phyloP scores from a whole-genome alignment of 2,797 vertebrate genomes.

The Rhabdomys pumilio region DNA sequence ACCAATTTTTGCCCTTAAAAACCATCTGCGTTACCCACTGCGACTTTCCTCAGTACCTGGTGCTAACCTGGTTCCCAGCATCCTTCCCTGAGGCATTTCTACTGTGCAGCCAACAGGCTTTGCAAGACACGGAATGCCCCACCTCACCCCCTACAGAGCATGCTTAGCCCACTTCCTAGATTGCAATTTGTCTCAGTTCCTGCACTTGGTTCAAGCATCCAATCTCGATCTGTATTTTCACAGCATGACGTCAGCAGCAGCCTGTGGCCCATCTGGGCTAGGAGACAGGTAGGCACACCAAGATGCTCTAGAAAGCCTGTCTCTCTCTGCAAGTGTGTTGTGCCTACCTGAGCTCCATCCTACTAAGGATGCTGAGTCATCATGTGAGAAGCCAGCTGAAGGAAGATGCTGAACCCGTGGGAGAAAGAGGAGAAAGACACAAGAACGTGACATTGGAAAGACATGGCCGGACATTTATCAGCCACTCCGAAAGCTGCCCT shows the following conservation, averaged over 20 bases:
- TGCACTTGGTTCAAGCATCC: neutral
- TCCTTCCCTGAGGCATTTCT: neutral
- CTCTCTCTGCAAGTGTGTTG: neutral
- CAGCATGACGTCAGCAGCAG: neutral
- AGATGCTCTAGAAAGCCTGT: neutral
- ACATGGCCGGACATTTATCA: accelerated
- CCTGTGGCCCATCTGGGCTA: neutral
- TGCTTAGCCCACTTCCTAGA: neutral
- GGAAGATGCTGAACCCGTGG: accelerated
- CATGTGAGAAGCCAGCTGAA: neutral
- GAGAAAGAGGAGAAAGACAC: neutral
- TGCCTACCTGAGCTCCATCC: neutral
- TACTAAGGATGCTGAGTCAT: neutral
- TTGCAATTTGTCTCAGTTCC: neutral
- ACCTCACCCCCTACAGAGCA: neutral
- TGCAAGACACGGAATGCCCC: neutral
- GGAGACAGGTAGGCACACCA: neutral
- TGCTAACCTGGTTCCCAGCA: neutral
- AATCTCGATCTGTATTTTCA: too few species aligned
- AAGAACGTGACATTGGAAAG: neutral
- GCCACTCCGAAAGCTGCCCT: neutral
- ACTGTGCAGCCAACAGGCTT: neutral
- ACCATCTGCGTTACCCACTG: neutral
- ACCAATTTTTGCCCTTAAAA: neutral
- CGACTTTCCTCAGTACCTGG: neutral